Evolutionary conservation across 2,888 invertebrate species (phyloP), one percentile per base, ranked within the genome.

Genomic region (Netelia inedita): DNA sequence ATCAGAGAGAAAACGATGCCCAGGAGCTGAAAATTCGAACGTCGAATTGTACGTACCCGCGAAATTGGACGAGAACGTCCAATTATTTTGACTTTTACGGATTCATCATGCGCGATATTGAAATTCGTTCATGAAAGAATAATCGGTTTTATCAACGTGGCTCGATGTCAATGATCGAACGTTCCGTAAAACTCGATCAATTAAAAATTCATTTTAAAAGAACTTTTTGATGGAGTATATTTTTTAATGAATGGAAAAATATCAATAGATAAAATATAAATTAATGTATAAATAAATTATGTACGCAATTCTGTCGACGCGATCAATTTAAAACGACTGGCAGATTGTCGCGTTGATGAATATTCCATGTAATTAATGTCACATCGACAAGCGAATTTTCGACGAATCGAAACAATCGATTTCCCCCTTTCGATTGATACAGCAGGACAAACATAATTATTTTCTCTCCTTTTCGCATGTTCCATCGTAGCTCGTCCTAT

Each of bases 1-100:
- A 90, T 90, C 88, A 89, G 88, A 87, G 85, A 69, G 66, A 73
- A 72, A 79, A 82, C 68, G 78, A 46, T 68, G 55, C 46, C 16
- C 19, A 53, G 35, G 14, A 65, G 23, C 23, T 19, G 53, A 71
- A 35, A 35, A 63, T 14, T 6, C 59, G 11, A 21, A 53, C 61
- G 43, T 16, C 55, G 61, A 66, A 82, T 74, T 59, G 72, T 66
- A 68, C 78, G 71, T 81, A 81, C 74, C 59, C 35, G 35, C 6
- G 1, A 21, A 21, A 16, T 35, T 71, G 23, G 72, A 85, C 41
- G 63, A 53, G 73, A 16, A 50, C 63, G 19, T 78, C 59, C 72
- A 76, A 76, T 84, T 78, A 83, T 80, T 75, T 57, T 73, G 14
- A 59, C 21, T 10, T 35, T 35, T 35, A 35, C 6, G 6, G 35